Evolutionary conservation across 1,140 invertebrate species (phyloP).

Genomic region (Teleogryllus occipitalis): DNA sequence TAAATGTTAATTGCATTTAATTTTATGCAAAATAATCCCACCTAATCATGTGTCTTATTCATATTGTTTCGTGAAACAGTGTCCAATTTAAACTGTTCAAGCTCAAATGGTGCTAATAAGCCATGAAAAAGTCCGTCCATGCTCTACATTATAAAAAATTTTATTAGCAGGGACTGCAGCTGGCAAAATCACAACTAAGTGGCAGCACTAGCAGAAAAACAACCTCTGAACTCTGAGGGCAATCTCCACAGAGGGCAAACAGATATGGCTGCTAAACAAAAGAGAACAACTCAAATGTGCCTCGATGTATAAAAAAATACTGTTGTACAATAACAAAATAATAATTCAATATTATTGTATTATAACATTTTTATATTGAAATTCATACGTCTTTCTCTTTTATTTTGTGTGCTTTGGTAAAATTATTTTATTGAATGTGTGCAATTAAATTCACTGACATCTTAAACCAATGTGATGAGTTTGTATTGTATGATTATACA

Average conservation of each 20-base stretch:
- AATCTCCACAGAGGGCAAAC: not conserved
- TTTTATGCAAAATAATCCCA: too few species aligned
- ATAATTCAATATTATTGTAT: not conserved
- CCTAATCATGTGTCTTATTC: too few species aligned
- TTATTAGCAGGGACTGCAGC: not conserved
- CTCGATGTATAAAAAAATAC: not conserved
- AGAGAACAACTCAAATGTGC: not conserved
- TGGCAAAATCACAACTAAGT: not conserved
- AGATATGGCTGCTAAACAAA: not conserved
- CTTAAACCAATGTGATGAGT: too few species aligned
- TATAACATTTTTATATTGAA: constrained; percentile 2
- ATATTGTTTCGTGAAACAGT: too few species aligned
- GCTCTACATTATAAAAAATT: not conserved
- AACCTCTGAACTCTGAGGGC: not conserved
- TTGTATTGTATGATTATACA: too few species aligned
- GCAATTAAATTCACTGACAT: too few species aligned
- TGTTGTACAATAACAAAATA: not conserved
- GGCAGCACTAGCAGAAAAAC: not conserved
- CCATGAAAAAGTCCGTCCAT: too few species aligned
- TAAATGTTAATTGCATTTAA: too few species aligned
- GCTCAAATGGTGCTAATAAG: too few species aligned
- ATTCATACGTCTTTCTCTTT: not conserved
- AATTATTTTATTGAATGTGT: not conserved
- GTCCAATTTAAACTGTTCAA: too few species aligned
- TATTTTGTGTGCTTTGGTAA: not conserved